These are phyloP conservation scores for Caranx melampygus DNA, from an alignment of 2,113 vertebrate species.

Conservation along the genomic window DNA sequence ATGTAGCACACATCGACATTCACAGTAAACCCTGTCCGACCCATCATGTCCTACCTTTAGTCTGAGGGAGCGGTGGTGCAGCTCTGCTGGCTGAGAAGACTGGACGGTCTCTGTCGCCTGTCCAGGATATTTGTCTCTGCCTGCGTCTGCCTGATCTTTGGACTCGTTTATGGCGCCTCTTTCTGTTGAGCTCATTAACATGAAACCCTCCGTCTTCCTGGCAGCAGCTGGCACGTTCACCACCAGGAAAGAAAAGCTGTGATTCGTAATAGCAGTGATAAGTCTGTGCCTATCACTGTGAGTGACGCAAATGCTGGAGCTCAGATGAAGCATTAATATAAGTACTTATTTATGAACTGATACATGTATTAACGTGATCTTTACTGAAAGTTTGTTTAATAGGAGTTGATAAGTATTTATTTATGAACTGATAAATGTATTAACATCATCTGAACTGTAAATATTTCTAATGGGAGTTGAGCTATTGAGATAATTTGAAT, in stretches of 20 bases:
- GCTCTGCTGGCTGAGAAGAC: conserved; percentile 48
- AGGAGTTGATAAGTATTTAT: too few species aligned
- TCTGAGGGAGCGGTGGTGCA: neutral
- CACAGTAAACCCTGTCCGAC: neutral
- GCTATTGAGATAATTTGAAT: too few species aligned
- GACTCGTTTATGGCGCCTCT: conserved; percentile 59
- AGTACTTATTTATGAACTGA: neutral
- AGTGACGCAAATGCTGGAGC: conserved; percentile 10
- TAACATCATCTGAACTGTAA: too few species aligned
- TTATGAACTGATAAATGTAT: too few species aligned
- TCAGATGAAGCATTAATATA: neutral
- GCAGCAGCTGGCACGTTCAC: neutral
- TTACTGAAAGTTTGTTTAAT: neutral
- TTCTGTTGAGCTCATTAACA: neutral
- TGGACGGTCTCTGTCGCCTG: conserved; percentile 13
- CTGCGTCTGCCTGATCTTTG: conserved; percentile 50
- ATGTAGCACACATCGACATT: neutral
- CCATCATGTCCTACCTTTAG: conserved; percentile 14
- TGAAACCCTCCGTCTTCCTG: neutral
- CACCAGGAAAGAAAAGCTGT: rapidly evolving
- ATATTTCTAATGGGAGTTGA: too few species aligned
- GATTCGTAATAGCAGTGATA: conserved; percentile 23
- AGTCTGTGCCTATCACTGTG: neutral
- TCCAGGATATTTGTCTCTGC: conserved; percentile 38
- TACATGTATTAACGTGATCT: neutral